phyloP scores from a whole-genome alignment of 2,113 vertebrate genomes.

The Trogon melanurus region DNA sequence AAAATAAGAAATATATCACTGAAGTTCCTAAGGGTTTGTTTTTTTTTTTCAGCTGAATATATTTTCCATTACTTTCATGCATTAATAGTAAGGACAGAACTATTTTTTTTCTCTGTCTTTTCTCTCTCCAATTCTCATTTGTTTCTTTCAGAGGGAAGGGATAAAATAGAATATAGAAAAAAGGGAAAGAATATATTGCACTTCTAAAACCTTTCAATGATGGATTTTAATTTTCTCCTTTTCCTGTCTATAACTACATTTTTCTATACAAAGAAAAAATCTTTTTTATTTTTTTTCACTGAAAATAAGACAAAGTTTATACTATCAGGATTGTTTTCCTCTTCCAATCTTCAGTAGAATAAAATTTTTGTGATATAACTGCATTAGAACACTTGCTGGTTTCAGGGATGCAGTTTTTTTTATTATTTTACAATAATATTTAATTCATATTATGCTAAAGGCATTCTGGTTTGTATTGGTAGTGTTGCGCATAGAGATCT shows the following conservation, averaged over 20 bases:
- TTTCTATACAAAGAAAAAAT: neutral
- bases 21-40: neutral
- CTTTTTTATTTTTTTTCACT: neutral
- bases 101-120: neutral
- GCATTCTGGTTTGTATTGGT: neutral
- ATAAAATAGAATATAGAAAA: neutral
- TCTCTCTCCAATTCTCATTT: neutral
- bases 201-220: neutral
- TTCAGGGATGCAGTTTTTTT: neutral
- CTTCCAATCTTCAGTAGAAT: neutral
- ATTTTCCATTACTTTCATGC: neutral
- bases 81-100: neutral
- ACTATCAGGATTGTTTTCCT: neutral
- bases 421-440: neutral
- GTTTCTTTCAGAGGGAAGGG: neutral
- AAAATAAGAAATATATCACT: neutral
- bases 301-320: neutral
- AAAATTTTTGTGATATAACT: neutral
- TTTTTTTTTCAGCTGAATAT: neutral
- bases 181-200: neutral
- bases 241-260: neutral
- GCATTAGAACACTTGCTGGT: neutral
- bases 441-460: neutral
- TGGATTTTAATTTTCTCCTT: neutral
- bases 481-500: neutral